Evolutionary conservation across 1,140 invertebrate genomes (phyloP).

Genomic region (Listronotus bonariensis): DNA sequence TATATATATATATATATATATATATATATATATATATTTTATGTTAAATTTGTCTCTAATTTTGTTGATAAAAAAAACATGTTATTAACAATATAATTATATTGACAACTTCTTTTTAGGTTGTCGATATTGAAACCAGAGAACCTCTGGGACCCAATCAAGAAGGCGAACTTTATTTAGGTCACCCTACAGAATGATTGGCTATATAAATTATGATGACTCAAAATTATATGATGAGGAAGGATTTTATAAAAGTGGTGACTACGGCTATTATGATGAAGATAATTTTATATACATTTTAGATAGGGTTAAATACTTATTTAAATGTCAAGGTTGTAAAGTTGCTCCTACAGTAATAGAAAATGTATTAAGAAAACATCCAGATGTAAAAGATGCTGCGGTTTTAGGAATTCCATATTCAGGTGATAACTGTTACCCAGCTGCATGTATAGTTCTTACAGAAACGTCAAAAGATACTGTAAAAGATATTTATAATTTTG

Average conservation of each 20-base stretch:
- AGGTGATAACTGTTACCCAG: slow-evolving; percentile 65
- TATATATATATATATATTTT: too few relatives aligned
- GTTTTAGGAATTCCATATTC: slow-evolving; percentile 70
- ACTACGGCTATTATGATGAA: slow-evolving; percentile 74
- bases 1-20: too few relatives aligned
- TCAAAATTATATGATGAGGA: slow-evolving; percentile 60
- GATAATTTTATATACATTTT: slow-evolving; percentile 72
- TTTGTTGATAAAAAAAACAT: too few relatives aligned
- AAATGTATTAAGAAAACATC: slow-evolving; percentile 66
- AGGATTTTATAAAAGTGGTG: slow-evolving; percentile 78
- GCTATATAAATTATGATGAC: slow-evolving; percentile 30
- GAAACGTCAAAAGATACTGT: slow-evolving; percentile 22
- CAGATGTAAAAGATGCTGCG: slow-evolving; percentile 66
- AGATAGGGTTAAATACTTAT: slow-evolving; percentile 78
- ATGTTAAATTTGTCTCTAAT: too few relatives aligned
- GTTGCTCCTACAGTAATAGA: slow-evolving; percentile 79
- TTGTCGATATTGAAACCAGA: slow-evolving; percentile 37
- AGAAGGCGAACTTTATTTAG: slow-evolving; percentile 38
- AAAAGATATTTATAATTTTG: slow-evolving; percentile 36
- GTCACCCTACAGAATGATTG: slow-evolving; percentile 21
- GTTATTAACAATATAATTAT: too few relatives aligned
- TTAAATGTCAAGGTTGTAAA: slow-evolving; percentile 80
- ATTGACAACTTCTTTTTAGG: too few relatives aligned
- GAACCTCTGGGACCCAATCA: slow-evolving; percentile 35
- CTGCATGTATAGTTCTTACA: slow-evolving; percentile 65